A percentile compares a stretch with the other conserved stretches of the same genome.
phyloP scores from a whole-genome alignment of 1,140 invertebrate species.

The Metaphire vulgaris region DNA sequence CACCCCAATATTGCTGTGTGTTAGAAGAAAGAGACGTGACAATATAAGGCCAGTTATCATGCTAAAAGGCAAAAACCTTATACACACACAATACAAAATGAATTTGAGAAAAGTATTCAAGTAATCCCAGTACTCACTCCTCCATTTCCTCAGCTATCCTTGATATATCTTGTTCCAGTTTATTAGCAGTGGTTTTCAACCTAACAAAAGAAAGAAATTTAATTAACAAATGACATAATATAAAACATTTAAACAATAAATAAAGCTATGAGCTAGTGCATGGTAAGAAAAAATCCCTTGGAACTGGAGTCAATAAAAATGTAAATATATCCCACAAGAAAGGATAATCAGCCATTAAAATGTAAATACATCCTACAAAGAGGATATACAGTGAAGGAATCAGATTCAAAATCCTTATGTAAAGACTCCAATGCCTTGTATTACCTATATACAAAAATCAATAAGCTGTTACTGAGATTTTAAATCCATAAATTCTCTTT shows the following conservation, averaged over 20 bases:
- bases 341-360: not conserved
- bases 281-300: not conserved
- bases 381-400: too few species aligned
- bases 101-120: not conserved
- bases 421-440: too few species aligned
- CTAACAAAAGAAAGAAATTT: not conserved
- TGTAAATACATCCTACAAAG: too few species aligned
- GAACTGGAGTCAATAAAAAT: not conserved
- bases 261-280: not conserved
- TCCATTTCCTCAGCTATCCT: constrained; percentile 16
- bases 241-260: too few species aligned
- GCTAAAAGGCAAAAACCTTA: not conserved
- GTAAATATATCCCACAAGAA: not conserved
- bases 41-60: too few species aligned
- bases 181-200: constrained; percentile 6
- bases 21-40: too few species aligned
- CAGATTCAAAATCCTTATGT: too few species aligned
- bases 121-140: constrained; percentile 10
- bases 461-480: too few species aligned
- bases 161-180: constrained; percentile 16
- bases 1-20: not conserved
- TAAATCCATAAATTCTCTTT: too few species aligned
- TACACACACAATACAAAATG: not conserved
- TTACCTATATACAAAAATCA: too few species aligned
- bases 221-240: too few species aligned